These are phyloP conservation scores for Listronotus oregonensis DNA, from an alignment of 1,140 invertebrate species.

Conservation along the genomic window DNA sequence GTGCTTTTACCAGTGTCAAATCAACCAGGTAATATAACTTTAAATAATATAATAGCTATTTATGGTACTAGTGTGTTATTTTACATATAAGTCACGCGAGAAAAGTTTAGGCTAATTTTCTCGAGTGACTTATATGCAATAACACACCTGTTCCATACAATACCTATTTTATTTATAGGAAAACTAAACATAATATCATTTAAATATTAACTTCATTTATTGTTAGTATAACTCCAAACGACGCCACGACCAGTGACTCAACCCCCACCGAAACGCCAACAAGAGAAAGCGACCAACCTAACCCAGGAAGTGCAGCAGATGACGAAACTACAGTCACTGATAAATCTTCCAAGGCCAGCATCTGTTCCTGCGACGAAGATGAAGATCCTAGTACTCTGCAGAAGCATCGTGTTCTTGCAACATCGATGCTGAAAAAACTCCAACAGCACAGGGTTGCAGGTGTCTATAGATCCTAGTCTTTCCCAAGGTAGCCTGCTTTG, in stretches of 20 bases:
- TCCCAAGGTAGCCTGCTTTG: slow-evolving; percentile 3
- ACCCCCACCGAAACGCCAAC: slow-evolving; percentile 14
- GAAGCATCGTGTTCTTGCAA: slow-evolving; percentile 12
- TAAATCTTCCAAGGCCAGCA: slow-evolving; percentile 15
- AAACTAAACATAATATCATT: too few relatives aligned
- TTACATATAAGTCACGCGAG: too few relatives aligned
- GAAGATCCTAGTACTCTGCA: slow-evolving; percentile 22
- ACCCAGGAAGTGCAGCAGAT: slow-evolving; percentile 2
- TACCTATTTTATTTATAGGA: too few relatives aligned
- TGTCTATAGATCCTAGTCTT: slow-evolving; percentile 10
- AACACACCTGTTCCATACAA: too few relatives aligned
- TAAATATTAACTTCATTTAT: not conserved
- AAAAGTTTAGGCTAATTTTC: too few relatives aligned
- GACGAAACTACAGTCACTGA: slow-evolving; percentile 1
- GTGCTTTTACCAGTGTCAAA: not conserved
- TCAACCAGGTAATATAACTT: slow-evolving; percentile 12
- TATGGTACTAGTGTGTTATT: too few relatives aligned
- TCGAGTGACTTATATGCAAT: too few relatives aligned
- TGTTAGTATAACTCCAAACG: slow-evolving; percentile 12
- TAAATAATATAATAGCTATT: too few relatives aligned
- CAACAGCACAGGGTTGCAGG: slow-evolving; percentile 13
- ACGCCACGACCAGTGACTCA: not conserved
- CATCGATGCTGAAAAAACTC: not conserved
- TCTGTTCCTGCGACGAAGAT: slow-evolving; percentile 14
- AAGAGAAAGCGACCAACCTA: slow-evolving; percentile 1